These are phyloP conservation scores for Paraplagusia blochii DNA, from an alignment of 2,113 vertebrate species.

Conservation along the genomic window DNA sequence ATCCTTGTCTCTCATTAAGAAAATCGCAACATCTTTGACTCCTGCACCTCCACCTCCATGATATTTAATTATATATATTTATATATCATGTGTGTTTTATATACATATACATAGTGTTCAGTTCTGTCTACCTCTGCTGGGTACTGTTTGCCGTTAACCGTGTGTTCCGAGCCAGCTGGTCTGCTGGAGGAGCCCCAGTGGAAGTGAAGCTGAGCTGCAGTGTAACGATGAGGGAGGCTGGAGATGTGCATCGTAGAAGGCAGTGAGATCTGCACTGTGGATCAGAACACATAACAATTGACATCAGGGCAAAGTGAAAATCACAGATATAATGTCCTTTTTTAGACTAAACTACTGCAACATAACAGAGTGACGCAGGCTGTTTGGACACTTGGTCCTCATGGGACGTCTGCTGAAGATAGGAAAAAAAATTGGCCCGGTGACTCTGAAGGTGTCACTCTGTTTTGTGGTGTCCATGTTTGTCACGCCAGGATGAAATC, in stretches of 20 bases:
- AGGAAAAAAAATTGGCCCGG: conserved; percentile 24
- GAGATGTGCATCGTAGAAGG: conserved; percentile 79
- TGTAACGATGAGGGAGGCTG: conserved; percentile 80
- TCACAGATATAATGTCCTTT: too few species aligned
- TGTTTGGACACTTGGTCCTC: conserved; percentile 16
- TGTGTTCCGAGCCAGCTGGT: conserved; percentile 87
- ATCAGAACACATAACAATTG: conserved; percentile 16
- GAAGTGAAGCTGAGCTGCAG: conserved; percentile 87
- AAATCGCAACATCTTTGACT: too few species aligned
- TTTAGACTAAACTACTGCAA: too few species aligned
- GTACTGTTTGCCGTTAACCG: conserved; percentile 80
- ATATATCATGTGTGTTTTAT: background rate
- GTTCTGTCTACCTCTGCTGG: conserved; percentile 85
- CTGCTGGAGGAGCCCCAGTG: conserved; percentile 86
- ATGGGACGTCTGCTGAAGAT: conserved; percentile 29
- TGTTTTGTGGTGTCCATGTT: conserved; percentile 17
- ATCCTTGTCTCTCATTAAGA: too few species aligned
- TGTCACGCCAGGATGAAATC: conserved; percentile 31
- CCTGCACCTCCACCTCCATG: too few species aligned
- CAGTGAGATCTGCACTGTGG: conserved; percentile 84
- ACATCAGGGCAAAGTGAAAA: background rate
- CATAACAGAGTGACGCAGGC: conserved; percentile 18
- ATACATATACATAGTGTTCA: background rate
- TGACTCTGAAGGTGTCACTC: conserved; percentile 27
- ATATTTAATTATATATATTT: background rate